phyloP scores from a whole-genome alignment of 2,797 vertebrate genomes.

The Phrynocephalus vlangalii region DNA sequence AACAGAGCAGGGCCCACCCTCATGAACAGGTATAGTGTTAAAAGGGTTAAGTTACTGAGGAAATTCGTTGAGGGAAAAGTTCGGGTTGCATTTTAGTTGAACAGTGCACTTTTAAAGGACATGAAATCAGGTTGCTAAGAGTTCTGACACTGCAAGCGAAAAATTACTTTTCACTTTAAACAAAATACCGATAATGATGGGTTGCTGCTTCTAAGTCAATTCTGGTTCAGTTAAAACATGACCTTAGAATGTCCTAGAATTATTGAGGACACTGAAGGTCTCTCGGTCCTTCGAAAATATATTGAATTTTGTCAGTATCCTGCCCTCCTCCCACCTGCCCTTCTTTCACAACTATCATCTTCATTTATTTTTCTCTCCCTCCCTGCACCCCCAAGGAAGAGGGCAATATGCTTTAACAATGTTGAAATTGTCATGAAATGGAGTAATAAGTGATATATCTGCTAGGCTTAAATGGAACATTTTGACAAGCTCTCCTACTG shows the following conservation, averaged over 20 bases:
- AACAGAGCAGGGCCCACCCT: no score
- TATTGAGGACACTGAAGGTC: slow-evolving; percentile 31
- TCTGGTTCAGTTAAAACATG: slow-evolving; percentile 48
- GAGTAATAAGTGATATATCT: slow-evolving; percentile 24
- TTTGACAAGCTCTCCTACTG: slow-evolving; percentile 32
- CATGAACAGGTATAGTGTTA: no score
- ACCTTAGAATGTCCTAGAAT: slow-evolving; percentile 55
- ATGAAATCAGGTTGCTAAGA: slow-evolving; percentile 12
- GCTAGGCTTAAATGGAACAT: neutral
- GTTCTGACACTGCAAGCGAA: slow-evolving; percentile 29
- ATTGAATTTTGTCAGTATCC: neutral
- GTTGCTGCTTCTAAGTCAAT: slow-evolving; percentile 63
- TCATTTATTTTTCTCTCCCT: neutral
- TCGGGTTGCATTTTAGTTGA: slow-evolving; percentile 20
- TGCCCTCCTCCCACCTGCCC: neutral
- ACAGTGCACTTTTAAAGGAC: slow-evolving; percentile 23
- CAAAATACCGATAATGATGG: slow-evolving; percentile 49
- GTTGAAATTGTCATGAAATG: slow-evolving; percentile 32
- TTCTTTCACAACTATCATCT: neutral
- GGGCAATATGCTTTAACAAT: slow-evolving; percentile 37
- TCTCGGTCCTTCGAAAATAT: slow-evolving; percentile 8
- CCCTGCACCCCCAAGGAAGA: neutral
- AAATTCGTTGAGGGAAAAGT: neutral
- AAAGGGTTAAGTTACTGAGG: neutral
- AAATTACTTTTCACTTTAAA: slow-evolving; percentile 62